phyloP scores from a whole-genome alignment of 2,113 vertebrate genomes.

The Corvus moneduloides region DNA sequence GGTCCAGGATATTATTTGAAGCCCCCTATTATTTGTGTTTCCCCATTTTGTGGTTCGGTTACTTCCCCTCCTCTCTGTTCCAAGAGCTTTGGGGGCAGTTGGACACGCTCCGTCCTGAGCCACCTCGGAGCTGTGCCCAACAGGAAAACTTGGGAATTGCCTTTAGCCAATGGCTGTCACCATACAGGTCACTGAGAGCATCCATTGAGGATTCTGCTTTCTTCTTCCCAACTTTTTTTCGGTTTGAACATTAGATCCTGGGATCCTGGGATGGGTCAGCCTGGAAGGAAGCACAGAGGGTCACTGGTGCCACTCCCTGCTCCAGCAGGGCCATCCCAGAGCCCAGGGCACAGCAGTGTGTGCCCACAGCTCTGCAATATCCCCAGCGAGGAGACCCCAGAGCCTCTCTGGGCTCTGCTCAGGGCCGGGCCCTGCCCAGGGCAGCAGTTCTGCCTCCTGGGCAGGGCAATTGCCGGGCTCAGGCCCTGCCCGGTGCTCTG shows the following conservation, averaged over 20 bases:
- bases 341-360: background rate
- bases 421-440: background rate
- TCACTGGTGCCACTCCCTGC: background rate
- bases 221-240: background rate
- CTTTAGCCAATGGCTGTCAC: background rate
- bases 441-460: background rate
- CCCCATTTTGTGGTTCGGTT: background rate
- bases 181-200: background rate
- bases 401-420: background rate
- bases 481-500: background rate
- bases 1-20: background rate
- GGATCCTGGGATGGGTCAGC: rapidly evolving
- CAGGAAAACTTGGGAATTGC: background rate
- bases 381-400: background rate
- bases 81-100: background rate
- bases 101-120: background rate
- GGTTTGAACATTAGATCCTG: background rate
- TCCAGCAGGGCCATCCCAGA: background rate
- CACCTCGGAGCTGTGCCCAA: background rate
- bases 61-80: background rate
- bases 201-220: background rate
- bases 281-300: background rate
- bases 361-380: background rate
- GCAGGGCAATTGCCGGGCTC: background rate
- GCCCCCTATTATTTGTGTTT: background rate